Evolutionary conservation across 2,888 invertebrate genomes (phyloP).

Genomic region (Temnothorax ravouxi): DNA sequence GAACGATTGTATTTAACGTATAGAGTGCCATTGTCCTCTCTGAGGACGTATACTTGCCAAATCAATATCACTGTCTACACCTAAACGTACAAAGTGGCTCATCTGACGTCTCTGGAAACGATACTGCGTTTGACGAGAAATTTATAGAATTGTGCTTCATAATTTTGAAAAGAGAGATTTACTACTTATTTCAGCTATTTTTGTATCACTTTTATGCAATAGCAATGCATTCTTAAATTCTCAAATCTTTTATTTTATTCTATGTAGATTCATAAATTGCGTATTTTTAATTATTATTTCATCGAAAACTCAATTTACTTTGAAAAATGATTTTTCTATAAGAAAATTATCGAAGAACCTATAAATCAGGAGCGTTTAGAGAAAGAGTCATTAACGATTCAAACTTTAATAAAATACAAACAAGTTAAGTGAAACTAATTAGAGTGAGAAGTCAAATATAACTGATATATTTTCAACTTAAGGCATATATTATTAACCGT

Average conservation of each 20-base stretch:
- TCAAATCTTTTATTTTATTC: not conserved
- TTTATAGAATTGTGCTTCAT: not conserved
- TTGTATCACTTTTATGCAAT: not conserved
- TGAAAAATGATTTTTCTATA: not conserved
- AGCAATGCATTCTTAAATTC: not conserved
- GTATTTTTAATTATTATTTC: not conserved
- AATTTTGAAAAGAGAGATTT: not conserved
- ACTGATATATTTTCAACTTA: not conserved
- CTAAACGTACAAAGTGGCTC: constrained; percentile 4
- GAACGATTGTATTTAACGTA: constrained; percentile 16
- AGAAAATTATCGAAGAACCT: not conserved
- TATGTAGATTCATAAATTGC: not conserved
- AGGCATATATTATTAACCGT: not conserved
- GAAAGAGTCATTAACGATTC: not conserved
- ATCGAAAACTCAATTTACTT: not conserved
- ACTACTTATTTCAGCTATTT: not conserved
- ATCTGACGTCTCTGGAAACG: not conserved
- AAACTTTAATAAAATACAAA: constrained; percentile 3
- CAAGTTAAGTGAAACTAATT: not conserved
- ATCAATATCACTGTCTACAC: constrained; percentile 42
- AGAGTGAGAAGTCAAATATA: not conserved
- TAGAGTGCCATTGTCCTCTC: constrained; percentile 7
- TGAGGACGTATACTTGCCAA: constrained; percentile 24
- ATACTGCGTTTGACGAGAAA: constrained; percentile 15
- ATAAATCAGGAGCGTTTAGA: not conserved